Conservation (phyloP, 2,113 vertebrate species). For the Danionella cerebrum region DNA sequence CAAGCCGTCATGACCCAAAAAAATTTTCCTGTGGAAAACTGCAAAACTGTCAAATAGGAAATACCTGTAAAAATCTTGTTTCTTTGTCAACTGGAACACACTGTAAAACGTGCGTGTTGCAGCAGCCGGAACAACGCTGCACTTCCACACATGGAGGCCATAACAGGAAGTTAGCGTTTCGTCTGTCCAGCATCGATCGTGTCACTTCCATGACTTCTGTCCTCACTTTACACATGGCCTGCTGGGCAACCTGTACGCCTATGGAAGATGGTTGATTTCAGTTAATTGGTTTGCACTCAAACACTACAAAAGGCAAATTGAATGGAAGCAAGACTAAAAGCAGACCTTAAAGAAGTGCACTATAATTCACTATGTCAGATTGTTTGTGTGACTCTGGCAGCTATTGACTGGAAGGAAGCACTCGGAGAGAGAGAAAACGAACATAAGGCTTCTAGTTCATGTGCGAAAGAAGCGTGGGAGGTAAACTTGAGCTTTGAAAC, state of each 20-base stretch:
- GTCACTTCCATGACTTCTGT: constrained; percentile 85
- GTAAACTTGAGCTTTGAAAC: constrained; percentile 8
- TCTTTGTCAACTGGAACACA: constrained; percentile 74
- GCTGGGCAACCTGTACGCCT: constrained; percentile 69
- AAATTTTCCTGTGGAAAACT: no score
- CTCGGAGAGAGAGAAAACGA: not conserved
- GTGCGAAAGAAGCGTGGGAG: constrained; percentile 7
- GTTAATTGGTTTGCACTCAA: not conserved
- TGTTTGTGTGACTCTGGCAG: not conserved
- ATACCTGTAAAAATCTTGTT: constrained; percentile 75
- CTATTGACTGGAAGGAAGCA: not conserved
- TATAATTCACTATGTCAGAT: constrained; percentile 2
- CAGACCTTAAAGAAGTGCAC: no score
- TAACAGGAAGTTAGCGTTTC: constrained; percentile 84
- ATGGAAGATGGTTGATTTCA: constrained; percentile 3
- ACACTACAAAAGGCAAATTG: not conserved
- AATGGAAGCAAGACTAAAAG: not conserved
- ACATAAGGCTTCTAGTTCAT: not conserved
- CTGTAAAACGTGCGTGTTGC: constrained; percentile 72
- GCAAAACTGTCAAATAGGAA: not conserved
- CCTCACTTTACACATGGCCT: constrained; percentile 81
- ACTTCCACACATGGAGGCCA: constrained; percentile 93
- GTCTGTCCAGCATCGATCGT: constrained; percentile 80
- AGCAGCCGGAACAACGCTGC: constrained; percentile 92
- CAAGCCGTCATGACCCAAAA: no score